Percentiles rank a stretch among this genome's conserved stretches.
phyloP scores from a whole-genome alignment of 2,797 vertebrate genomes.

The Sebastes matsubarae region DNA sequence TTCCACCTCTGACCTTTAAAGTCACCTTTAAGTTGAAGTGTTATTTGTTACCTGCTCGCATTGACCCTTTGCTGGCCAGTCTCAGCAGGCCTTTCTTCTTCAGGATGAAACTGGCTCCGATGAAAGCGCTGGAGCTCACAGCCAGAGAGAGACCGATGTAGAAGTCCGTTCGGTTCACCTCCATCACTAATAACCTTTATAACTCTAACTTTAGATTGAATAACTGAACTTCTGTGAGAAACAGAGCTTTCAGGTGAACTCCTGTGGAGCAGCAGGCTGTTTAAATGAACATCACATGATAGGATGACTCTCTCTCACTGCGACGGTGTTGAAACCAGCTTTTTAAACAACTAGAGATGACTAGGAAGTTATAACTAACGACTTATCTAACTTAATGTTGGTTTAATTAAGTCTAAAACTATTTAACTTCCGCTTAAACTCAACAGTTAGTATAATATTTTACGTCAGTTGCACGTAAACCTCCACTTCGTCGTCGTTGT shows the following conservation, averaged over 20 bases:
- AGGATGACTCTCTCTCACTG: background rate
- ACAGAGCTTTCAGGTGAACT: background rate
- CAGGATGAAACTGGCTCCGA: constrained; percentile 87
- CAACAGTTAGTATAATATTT: background rate
- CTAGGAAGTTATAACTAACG: fast-evolving
- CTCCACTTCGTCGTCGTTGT: constrained; percentile 21
- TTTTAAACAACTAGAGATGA: fast-evolving
- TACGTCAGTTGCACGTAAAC: constrained; percentile 35
- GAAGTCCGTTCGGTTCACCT: constrained; percentile 74
- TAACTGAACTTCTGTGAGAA: background rate
- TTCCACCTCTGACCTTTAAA: fast-evolving
- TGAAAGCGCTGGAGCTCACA: constrained; percentile 86
- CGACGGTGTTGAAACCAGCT: background rate
- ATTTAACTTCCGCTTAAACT: background rate
- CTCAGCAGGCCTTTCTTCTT: constrained; percentile 90
- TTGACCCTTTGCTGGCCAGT: constrained; percentile 81
- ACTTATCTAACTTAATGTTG: fast-evolving
- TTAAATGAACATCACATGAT: constrained; percentile 59
- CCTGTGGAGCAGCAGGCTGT: background rate
- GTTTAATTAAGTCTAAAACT: background rate
- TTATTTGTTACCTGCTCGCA: constrained; percentile 83
- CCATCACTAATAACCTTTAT: constrained; percentile 69
- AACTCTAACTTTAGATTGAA: too few species aligned
- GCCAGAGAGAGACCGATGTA: constrained; percentile 85
- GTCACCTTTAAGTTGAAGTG: fast-evolving